Percentiles rank a stretch among this genome's conserved stretches.
phyloP scores from a whole-genome alignment of 2,888 invertebrate species.

The Cephus sareptanus region DNA sequence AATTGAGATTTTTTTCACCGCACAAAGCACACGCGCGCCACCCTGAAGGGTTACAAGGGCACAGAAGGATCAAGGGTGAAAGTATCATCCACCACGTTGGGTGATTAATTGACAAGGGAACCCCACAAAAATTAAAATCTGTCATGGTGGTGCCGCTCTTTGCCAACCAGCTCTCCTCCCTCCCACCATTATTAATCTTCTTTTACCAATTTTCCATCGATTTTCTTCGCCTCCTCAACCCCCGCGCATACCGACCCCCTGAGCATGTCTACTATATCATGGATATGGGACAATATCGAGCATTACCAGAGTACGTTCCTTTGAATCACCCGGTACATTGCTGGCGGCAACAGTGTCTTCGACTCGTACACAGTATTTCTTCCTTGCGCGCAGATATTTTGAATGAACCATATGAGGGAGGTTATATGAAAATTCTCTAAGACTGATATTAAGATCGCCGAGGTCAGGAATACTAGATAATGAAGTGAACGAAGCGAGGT shows the following conservation, averaged over 20 bases:
- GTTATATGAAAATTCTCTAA: not conserved
- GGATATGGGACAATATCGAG: not conserved
- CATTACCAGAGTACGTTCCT: not conserved
- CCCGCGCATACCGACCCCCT: not conserved
- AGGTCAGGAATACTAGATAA: not conserved
- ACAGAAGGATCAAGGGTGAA: not conserved
- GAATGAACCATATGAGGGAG: not conserved
- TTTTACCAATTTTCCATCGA: not conserved
- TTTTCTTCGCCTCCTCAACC: not conserved
- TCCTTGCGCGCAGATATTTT: not conserved
- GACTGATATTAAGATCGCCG: not conserved
- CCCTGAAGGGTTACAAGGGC: not conserved
- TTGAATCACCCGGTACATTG: not conserved
- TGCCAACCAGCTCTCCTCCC: not conserved
- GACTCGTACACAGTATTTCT: not conserved
- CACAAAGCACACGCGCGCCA: slow-evolving; percentile 1
- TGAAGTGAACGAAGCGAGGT: not conserved
- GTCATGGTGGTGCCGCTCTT: slow-evolving; percentile 12
- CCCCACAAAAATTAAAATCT: slow-evolving; percentile 21
- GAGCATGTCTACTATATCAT: not conserved
- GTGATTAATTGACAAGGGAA: slow-evolving; percentile 21
- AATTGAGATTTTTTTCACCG: slow-evolving; percentile 2
- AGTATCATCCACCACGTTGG: not conserved
- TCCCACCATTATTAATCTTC: not conserved
- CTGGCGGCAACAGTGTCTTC: not conserved